Base-by-base conservation (phyloP, 2,888 invertebrate species). In the Chirona hameri region DNA sequence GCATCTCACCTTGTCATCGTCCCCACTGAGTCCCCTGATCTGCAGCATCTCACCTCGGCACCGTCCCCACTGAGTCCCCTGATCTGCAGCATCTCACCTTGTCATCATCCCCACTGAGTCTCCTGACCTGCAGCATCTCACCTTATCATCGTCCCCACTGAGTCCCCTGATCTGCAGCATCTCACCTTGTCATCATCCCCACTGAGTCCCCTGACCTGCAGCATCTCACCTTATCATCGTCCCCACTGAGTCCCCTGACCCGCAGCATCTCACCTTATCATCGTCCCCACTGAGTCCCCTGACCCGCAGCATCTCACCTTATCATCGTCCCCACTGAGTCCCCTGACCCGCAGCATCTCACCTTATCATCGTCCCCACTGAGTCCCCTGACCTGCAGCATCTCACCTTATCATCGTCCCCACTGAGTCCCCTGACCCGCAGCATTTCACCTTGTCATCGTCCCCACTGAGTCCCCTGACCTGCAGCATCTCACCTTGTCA, bases 91-190 rank as follows among this genome's bases (percentile, higher is more conserved):
- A 84, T 83, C 80, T 85, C 85, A 52, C 52, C 18, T 52, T 7
- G 39, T 2, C 52, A 52, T 1, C 15, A 52, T 15, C 52, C 12
- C n/a, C n/a, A n/a, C n/a, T n/a, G n/a, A n/a, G n/a, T n/a, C n/a
- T 18, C 12, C 18, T 15, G 18, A 52, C 52, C 12, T 52, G 10
- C 15, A 52, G 52, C 15, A 7, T 4, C 72, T 18, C 18, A 72
- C 72, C 72, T 72, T 72, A 9, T 79, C 79, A 0, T 79, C 79
- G 2, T 79, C 79, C 3, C 79, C 79, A 39, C 79, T 79, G 79
- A 85, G 84, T 14, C 85, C 85, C 21, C 85, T 82, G 21, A 85
- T 84, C 81, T 85, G 85, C 57, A 85, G 84, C 18, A 84, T 83
- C 80, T 85, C 85, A 52, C 52, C 18, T 52, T 7, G 39, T 2